A percentile compares a stretch with the other conserved stretches of the same genome.
Evolutionary conservation across 1,140 invertebrate genomes (phyloP).

Genomic region (Drosophila azteca): DNA sequence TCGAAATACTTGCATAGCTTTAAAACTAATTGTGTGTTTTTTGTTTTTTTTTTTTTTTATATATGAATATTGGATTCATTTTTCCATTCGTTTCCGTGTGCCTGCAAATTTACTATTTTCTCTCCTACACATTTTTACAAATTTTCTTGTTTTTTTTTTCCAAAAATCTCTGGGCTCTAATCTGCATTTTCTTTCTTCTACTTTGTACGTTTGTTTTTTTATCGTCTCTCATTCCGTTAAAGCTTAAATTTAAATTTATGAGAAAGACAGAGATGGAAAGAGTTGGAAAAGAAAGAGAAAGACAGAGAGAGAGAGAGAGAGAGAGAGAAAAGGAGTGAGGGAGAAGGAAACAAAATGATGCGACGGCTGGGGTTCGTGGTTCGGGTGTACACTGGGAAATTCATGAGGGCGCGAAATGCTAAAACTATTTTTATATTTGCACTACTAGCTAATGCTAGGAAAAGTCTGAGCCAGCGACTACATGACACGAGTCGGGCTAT

Average conservation of each 20-base stretch:
- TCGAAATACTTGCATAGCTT: too few species aligned
- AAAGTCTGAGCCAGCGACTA: constrained; percentile 21
- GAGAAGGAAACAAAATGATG: neutral
- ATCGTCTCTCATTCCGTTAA: constrained; percentile 45
- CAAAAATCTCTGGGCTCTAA: too few species aligned
- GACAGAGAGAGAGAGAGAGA: neutral
- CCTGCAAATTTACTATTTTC: too few species aligned
- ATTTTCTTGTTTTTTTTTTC: constrained; percentile 2
- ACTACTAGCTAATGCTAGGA: constrained; percentile 30
- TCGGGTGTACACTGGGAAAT: constrained; percentile 16
- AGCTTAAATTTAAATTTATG: constrained; percentile 46
- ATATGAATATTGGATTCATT: too few species aligned
- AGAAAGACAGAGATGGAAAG: constrained; percentile 44
- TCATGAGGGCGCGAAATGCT: constrained; percentile 13
- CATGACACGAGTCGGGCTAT: constrained; percentile 1
- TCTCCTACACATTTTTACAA: neutral
- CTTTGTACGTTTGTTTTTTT: constrained; percentile 38
- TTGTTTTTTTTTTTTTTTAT: too few species aligned
- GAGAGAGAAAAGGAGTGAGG: neutral
- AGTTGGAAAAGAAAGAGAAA: neutral
- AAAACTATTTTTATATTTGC: constrained; percentile 41
- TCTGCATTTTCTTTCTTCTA: constrained; percentile 5
- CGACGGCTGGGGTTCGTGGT: neutral
- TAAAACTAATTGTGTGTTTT: too few species aligned
- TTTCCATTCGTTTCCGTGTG: too few species aligned